These are phyloP conservation scores for Platyrinchus mystaceus DNA, from an alignment of 2,797 vertebrate species.

Conservation along the genomic window DNA sequence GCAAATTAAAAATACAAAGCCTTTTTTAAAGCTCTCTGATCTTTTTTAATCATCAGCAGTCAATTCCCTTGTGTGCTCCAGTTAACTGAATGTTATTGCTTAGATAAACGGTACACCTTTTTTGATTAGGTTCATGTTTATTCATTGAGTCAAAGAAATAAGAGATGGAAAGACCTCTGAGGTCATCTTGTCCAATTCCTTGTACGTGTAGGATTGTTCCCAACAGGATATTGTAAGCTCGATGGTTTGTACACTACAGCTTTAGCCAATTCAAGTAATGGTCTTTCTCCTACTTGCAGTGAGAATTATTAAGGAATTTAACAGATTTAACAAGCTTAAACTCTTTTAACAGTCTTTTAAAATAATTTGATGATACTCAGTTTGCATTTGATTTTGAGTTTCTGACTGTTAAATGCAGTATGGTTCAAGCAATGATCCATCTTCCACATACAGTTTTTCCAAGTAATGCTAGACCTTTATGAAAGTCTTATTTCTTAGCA, in stretches of 20 bases:
- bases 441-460: background rate
- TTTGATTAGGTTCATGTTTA: constrained; percentile 51
- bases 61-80: background rate
- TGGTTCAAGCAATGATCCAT: background rate
- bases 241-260: background rate
- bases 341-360: background rate
- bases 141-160: constrained; percentile 27
- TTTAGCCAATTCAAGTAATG: background rate
- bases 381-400: background rate
- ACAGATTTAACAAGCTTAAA: background rate
- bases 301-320: background rate
- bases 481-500: background rate
- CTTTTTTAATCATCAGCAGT: constrained; percentile 48
- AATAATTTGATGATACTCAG: background rate
- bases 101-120: constrained; percentile 31
- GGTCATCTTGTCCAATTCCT: background rate
- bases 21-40: constrained; percentile 27
- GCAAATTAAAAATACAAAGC: constrained; percentile 36
- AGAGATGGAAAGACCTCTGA: background rate
- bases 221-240: background rate
- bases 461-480: background rate
- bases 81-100: constrained; percentile 49
- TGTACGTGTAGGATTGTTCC: background rate
- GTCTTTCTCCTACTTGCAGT: background rate
- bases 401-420: background rate